Conservation (phyloP, 2,797 vertebrate genomes). For the Toxotes lorentzi region DNA sequence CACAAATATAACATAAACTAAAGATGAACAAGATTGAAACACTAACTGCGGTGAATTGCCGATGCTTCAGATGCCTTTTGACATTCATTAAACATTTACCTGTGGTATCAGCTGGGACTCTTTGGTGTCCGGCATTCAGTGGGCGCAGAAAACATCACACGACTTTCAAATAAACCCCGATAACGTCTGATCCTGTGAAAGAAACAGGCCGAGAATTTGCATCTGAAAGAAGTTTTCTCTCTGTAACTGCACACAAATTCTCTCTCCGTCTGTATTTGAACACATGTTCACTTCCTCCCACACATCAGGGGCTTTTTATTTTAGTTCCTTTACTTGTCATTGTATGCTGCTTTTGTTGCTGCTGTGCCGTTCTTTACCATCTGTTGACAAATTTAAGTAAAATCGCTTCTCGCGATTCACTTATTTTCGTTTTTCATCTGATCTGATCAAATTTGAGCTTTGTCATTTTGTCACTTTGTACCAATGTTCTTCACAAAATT, state of each 20-base stretch:
- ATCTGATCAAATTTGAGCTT: neutral
- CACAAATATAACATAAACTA: conserved; percentile 20
- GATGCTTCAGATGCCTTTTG: conserved; percentile 19
- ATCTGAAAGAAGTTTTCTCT: conserved; percentile 48
- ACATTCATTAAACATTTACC: conserved; percentile 53
- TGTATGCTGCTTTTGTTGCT: neutral
- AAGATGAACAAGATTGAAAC: conserved; percentile 27
- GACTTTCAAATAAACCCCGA: conserved; percentile 47
- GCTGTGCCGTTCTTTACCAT: conserved; percentile 13
- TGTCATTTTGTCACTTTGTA: conserved; percentile 1
- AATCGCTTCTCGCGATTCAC: neutral
- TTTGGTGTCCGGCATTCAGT: conserved; percentile 34
- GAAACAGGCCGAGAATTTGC: conserved; percentile 27
- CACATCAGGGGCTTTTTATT: conserved; percentile 18
- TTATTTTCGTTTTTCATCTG: neutral
- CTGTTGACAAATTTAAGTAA: neutral
- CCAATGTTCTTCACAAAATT: neutral
- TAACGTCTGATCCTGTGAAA: conserved; percentile 54
- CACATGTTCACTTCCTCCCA: conserved; percentile 25
- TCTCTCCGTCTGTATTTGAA: conserved; percentile 24
- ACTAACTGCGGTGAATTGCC: conserved; percentile 16
- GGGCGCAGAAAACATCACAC: conserved; percentile 45
- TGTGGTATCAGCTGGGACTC: conserved; percentile 27
- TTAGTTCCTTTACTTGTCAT: neutral
- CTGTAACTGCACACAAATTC: neutral